phyloP scores from a whole-genome alignment of 2,113 vertebrate genomes.

The Campylorhamphus procurvoides region DNA sequence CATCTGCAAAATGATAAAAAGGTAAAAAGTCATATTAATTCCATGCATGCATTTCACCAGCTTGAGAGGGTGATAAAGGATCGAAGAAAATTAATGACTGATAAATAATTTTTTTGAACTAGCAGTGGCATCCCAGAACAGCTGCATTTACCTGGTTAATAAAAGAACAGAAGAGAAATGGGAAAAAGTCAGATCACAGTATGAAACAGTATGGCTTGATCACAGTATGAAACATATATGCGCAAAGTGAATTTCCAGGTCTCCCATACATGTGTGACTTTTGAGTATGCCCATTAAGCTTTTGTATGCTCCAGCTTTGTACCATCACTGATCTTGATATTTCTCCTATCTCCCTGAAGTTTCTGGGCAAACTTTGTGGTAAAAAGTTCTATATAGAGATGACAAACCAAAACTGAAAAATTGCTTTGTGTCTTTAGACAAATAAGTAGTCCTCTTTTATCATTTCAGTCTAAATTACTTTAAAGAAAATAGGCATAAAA shows the following conservation, averaged over 20 bases:
- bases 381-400: neutral
- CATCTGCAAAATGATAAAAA: neutral
- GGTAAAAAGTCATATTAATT: neutral
- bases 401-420: neutral
- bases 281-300: neutral
- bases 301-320: neutral
- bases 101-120: neutral
- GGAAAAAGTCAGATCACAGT: neutral
- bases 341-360: neutral
- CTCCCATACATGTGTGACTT: neutral
- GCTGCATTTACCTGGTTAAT: neutral
- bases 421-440: neutral
- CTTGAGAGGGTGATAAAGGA: neutral
- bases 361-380: neutral
- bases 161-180: neutral
- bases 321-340: neutral
- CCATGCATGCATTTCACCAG: neutral
- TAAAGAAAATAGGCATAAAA: neutral
- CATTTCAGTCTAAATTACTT: neutral
- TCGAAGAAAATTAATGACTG: neutral
- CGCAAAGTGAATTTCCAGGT: neutral
- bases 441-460: neutral
- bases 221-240: neutral
- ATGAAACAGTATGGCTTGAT: neutral
- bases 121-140: neutral